phyloP scores from a whole-genome alignment of 2,797 vertebrate genomes.

The Florisuga fusca region DNA sequence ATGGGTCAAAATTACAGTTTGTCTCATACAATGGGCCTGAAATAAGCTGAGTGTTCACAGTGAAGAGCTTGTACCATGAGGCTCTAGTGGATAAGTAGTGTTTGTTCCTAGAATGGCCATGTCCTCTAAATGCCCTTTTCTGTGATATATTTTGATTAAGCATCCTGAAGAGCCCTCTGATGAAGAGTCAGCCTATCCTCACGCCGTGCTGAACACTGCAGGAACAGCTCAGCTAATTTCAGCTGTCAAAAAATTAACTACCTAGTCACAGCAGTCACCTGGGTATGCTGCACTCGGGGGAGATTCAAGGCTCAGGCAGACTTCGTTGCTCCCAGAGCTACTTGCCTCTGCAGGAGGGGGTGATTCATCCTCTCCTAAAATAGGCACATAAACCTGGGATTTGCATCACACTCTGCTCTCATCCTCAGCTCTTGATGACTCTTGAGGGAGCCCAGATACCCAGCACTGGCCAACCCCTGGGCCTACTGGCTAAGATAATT shows the following conservation, averaged over 20 bases:
- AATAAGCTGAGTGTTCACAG: background rate
- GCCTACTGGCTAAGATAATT: background rate
- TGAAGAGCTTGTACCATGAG: background rate
- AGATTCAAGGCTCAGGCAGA: background rate
- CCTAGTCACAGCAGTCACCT: background rate
- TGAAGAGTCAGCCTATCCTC: background rate
- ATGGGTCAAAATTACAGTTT: background rate
- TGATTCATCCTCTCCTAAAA: constrained; percentile 34
- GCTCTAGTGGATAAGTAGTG: background rate
- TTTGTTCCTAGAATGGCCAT: constrained; percentile 1
- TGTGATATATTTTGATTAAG: constrained; percentile 21
- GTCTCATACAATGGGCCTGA: background rate
- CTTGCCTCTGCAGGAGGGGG: background rate
- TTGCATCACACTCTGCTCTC: background rate
- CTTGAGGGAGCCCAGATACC: background rate
- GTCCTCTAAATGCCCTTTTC: constrained; percentile 24
- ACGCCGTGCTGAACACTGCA: background rate
- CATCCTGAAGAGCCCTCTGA: background rate
- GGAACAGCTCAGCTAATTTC: constrained; percentile 38
- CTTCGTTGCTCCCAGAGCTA: background rate
- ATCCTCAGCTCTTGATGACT: background rate
- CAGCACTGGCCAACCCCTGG: background rate
- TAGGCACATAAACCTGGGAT: background rate
- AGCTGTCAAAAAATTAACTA: constrained; percentile 37
- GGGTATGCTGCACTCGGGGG: background rate